Conservation (phyloP, 1,140 invertebrate species). For the Drosophila pseudoananassae region DNA sequence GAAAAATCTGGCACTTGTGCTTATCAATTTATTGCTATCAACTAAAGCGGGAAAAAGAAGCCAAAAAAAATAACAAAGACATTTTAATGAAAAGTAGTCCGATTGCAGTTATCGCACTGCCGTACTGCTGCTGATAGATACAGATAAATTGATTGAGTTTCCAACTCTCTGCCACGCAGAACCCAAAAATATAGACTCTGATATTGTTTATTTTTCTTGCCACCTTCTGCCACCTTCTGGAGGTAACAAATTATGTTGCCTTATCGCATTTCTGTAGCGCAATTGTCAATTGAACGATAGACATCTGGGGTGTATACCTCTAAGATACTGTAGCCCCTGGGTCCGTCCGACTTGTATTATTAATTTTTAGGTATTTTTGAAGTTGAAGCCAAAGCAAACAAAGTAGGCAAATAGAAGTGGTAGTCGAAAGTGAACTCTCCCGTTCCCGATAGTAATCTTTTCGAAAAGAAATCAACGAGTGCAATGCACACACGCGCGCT, state of each 20-base stretch:
- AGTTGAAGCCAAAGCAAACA: constrained; percentile 45
- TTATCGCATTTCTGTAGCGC: constrained; percentile 72
- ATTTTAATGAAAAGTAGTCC: constrained; percentile 72
- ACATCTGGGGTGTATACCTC: constrained; percentile 48
- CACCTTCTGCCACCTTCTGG: constrained; percentile 33
- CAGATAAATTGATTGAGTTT: constrained; percentile 79
- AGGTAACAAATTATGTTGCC: constrained; percentile 68
- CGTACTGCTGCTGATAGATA: constrained; percentile 42
- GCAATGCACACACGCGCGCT: constrained; percentile 42
- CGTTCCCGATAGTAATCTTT: constrained; percentile 42
- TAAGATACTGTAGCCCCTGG: constrained; percentile 29
- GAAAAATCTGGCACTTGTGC: constrained; percentile 69
- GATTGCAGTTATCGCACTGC: constrained; percentile 51
- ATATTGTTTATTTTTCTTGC: constrained; percentile 37
- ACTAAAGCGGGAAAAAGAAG: no score
- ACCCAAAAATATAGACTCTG: constrained; percentile 4
- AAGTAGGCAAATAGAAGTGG: constrained; percentile 38
- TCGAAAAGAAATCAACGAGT: constrained; percentile 51
- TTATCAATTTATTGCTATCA: constrained; percentile 81
- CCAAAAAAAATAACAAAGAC: constrained; percentile 29
- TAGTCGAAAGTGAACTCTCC: constrained; percentile 28
- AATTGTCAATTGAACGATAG: constrained; percentile 77
- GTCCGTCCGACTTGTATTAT: constrained; percentile 35
- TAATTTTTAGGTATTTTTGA: constrained; percentile 34
- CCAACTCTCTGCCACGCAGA: constrained; percentile 10